Base-by-base conservation (phyloP, 2,113 vertebrate species). In the Pelodiscus sinensis region DNA sequence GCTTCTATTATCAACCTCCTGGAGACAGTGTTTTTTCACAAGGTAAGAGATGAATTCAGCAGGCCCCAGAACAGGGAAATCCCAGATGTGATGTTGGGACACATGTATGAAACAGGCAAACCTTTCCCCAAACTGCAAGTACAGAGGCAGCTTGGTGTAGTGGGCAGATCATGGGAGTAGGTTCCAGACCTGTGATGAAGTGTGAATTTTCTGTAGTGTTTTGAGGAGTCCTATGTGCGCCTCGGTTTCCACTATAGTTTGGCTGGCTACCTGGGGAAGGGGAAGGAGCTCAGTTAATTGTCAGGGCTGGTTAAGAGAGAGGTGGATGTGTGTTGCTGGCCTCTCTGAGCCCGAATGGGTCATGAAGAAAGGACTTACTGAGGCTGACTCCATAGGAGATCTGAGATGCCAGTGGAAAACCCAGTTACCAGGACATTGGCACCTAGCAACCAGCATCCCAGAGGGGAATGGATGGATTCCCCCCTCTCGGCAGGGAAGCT, bases 1-100 rank as follows among this genome's bases (percentile, higher is more conserved):
- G 99, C 98, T 79, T 99, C 99, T 29, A 97, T 99, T 94, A 98
- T 99, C 95, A 99, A 99, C 93, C 98, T 99, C 16, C 97, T 99
- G 85, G 99, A 99, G 95, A 99, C 99, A 0, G 97, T 99, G 78
- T 98, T 99, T 97, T 99, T 98, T 93, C 96, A 99, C 95, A 99
- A 99, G 98, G 99, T 99, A 89, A 96, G 96, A 52, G n/a, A 4
- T 52, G n/a, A 12, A 6, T 78, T 83, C 24, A 51, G 5, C 27
- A 25, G 68, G n/a, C 2, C 56, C 29, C 44, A 60, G 65, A 29
- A 31, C 2, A 3, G 58, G 50, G n/a, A 92, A 82, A 79, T 5
- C 31, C 13, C 0, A 2, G 1, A 31, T 78, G 11, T 14, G 79
- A 35, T 62, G 58, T 71, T 57, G 31, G 31, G 38, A n/a, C 27